A percentile compares a stretch with the other conserved stretches of the same genome.
Conservation (phyloP, 1,140 invertebrate species). For the Zaprionus capensis region DNA sequence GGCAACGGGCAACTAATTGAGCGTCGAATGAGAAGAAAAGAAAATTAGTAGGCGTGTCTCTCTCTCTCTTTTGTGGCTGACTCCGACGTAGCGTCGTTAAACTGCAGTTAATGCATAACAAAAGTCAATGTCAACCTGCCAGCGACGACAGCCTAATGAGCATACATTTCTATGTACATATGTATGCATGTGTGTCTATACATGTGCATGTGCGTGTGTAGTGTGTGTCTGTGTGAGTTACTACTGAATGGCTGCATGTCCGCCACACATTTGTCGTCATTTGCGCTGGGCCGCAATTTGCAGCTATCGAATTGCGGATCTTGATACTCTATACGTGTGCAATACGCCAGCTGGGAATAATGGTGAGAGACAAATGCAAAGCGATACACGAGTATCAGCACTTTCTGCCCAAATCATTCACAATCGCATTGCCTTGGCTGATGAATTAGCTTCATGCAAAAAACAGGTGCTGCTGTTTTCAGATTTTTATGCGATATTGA, state of each 20-base stretch:
- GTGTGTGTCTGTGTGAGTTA: constrained; percentile 14
- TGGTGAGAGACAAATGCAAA: neutral
- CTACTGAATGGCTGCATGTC: constrained; percentile 57
- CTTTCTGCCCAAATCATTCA: neutral
- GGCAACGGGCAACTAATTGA: neutral
- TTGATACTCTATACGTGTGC: constrained; percentile 39
- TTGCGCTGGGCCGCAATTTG: constrained; percentile 49
- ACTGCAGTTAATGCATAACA: constrained; percentile 66
- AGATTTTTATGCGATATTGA: neutral
- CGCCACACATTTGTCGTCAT: constrained; percentile 57
- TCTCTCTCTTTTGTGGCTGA: constrained; percentile 23
- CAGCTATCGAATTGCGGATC: constrained; percentile 45
- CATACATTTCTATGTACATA: neutral
- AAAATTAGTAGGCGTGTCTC: neutral
- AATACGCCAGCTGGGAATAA: constrained; percentile 1
- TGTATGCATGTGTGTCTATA: neutral
- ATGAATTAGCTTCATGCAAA: neutral
- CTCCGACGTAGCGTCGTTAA: constrained; percentile 55
- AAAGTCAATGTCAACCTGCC: constrained; percentile 70
- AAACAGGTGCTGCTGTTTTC: neutral
- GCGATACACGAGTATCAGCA: neutral
- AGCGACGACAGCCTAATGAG: constrained; percentile 41
- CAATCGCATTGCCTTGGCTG: neutral
- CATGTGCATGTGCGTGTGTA: constrained; percentile 4
- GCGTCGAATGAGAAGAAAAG: neutral